Conservation (phyloP, 1,140 invertebrate genomes). For the Ganaspis sp. region DNA sequence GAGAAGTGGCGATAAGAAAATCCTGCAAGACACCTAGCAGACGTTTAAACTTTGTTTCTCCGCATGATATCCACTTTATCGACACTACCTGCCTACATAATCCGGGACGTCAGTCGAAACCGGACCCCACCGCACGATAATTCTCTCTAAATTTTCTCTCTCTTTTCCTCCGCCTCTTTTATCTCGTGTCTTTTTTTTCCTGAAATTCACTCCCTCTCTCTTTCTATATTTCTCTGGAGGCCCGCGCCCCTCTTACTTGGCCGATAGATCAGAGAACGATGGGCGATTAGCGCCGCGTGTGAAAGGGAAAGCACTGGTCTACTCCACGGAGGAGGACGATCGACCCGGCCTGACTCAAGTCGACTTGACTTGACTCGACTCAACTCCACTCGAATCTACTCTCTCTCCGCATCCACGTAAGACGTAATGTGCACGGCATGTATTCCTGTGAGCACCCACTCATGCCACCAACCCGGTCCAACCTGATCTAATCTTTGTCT, state of each 20-base stretch:
- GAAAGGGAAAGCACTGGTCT: constrained; percentile 74
- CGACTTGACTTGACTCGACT: constrained; percentile 53
- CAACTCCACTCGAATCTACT: constrained; percentile 63
- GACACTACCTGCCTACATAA: constrained; percentile 25
- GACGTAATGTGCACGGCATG: constrained; percentile 50
- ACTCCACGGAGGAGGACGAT: constrained; percentile 70
- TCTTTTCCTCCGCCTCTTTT: constrained; percentile 43
- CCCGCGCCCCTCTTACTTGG: constrained; percentile 44
- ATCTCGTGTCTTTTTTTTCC: constrained; percentile 49
- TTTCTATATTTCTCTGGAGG: constrained; percentile 43
- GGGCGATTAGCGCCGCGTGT: constrained; percentile 74
- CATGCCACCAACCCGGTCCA: constrained; percentile 42
- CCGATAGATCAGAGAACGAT: constrained; percentile 72
- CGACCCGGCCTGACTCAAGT: constrained; percentile 67
- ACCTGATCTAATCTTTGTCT: neutral
- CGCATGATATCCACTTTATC: constrained; percentile 21
- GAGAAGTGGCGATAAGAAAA: constrained; percentile 28
- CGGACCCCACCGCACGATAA: constrained; percentile 53
- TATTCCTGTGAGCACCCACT: constrained; percentile 49
- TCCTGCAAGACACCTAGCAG: constrained; percentile 26
- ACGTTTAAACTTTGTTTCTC: constrained; percentile 26
- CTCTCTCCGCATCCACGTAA: constrained; percentile 47
- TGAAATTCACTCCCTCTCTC: constrained; percentile 43
- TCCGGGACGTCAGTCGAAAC: constrained; percentile 44
- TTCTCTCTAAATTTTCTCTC: constrained; percentile 37